phyloP scores from a whole-genome alignment of 2,888 invertebrate species.

The Lithophane semibrunnea region DNA sequence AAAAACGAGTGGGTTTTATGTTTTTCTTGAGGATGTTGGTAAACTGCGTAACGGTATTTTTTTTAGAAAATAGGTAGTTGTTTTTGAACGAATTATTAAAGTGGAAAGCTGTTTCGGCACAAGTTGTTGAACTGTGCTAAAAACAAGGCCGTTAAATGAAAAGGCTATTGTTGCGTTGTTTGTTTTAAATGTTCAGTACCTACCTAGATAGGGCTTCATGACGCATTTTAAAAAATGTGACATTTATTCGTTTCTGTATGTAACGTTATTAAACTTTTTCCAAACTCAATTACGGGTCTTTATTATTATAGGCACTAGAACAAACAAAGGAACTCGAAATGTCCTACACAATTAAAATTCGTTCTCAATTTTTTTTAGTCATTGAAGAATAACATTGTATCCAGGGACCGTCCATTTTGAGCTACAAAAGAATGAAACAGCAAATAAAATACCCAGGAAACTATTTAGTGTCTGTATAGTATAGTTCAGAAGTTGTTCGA shows the following conservation, averaged over 20 bases:
- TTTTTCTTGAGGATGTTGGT: constrained; percentile 1
- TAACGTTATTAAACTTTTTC: not conserved
- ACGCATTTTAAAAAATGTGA: not conserved
- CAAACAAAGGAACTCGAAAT: not conserved
- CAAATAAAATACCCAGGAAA: constrained; percentile 7
- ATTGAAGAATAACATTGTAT: not conserved
- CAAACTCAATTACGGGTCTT: not conserved
- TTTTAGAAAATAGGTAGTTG: not conserved
- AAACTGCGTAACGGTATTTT: not conserved
- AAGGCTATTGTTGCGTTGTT: not conserved
- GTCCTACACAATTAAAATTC: not conserved
- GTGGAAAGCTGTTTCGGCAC: not conserved
- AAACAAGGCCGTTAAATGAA: not conserved
- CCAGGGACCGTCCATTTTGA: constrained; percentile 5
- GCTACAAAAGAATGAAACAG: constrained; percentile 18
- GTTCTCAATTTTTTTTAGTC: not conserved
- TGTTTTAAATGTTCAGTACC: not conserved
- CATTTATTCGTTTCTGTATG: not conserved
- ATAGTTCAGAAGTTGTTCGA: constrained; percentile 30
- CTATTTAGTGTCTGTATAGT: constrained; percentile 3
- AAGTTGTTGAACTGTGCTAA: not conserved
- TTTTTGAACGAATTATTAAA: not conserved
- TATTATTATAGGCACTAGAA: not conserved
- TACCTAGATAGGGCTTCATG: not conserved
- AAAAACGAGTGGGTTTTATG: not conserved